Evolutionary conservation across 2,888 invertebrate species (phyloP).

Genomic region (Lottia scabra): DNA sequence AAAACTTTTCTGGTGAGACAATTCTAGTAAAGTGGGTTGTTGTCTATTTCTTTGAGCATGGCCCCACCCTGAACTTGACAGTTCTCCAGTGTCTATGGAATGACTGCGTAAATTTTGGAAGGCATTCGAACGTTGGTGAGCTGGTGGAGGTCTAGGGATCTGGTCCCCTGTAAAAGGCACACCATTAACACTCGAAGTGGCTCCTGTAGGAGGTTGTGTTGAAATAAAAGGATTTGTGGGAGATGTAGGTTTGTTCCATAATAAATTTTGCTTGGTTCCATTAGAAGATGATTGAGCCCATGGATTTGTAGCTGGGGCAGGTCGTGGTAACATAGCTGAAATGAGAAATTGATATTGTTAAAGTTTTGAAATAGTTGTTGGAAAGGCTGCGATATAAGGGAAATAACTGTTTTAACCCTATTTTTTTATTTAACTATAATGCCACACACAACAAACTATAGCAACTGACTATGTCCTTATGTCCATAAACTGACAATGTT

Average conservation of each 20-base stretch:
- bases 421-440: no score
- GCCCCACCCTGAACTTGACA: conserved; percentile 37
- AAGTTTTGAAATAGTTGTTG: no score
- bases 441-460: no score
- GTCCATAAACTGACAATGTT: no score
- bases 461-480: no score
- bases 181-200: conserved; percentile 19
- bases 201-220: not conserved
- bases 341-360: not conserved
- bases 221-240: conserved; percentile 25
- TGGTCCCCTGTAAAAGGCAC: conserved; percentile 16
- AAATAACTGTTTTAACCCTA: no score
- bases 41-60: conserved; percentile 33
- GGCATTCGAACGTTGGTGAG: conserved; percentile 26
- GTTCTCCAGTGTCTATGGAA: conserved; percentile 62
- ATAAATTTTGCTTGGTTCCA: conserved; percentile 5
- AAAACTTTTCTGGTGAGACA: conserved; percentile 67
- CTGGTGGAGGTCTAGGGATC: conserved; percentile 26
- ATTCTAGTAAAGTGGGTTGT: conserved; percentile 55
- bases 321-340: not conserved
- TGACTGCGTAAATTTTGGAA: conserved; percentile 59
- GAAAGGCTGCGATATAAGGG: no score
- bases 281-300: conserved; percentile 67
- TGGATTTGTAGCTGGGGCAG: conserved; percentile 46
- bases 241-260: conserved; percentile 13